phyloP scores from a whole-genome alignment of 2,888 invertebrate species.

The Netelia virgata region DNA sequence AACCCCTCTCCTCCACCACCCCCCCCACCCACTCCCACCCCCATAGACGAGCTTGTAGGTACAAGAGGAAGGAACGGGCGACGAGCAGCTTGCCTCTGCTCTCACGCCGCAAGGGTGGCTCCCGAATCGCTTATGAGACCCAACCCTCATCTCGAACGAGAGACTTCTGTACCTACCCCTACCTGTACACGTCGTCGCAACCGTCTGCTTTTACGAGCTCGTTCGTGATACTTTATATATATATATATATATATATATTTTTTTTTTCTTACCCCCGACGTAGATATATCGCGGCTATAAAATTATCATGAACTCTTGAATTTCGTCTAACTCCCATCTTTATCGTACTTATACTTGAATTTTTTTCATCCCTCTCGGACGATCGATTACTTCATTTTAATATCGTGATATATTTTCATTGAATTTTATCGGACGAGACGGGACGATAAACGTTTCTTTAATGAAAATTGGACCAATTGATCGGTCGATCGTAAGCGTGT shows the following conservation, averaged over 20 bases:
- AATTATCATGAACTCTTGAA: background rate
- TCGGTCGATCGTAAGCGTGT: background rate
- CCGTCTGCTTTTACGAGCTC: constrained; percentile 20
- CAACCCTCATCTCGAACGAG: constrained; percentile 25
- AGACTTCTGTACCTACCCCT: constrained; percentile 15
- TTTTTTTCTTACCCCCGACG: background rate
- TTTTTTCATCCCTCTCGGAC: background rate
- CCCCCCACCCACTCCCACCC: background rate
- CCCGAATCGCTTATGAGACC: constrained; percentile 52
- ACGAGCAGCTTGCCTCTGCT: constrained; percentile 38
- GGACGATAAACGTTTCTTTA: background rate
- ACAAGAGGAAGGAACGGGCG: constrained; percentile 22
- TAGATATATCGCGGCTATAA: background rate
- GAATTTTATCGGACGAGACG: background rate
- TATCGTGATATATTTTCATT: background rate
- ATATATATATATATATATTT: background rate
- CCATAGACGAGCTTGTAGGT: constrained; percentile 31
- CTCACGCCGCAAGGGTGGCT: constrained; percentile 49
- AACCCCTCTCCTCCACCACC: background rate
- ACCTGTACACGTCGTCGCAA: constrained; percentile 4
- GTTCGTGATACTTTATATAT: background rate
- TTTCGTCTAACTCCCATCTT: background rate
- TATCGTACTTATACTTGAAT: background rate
- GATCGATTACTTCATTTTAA: too few species aligned
- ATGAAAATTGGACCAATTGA: background rate